phyloP scores from a whole-genome alignment of 2,797 vertebrate genomes.

The Hyperoplus lanceolatus region DNA sequence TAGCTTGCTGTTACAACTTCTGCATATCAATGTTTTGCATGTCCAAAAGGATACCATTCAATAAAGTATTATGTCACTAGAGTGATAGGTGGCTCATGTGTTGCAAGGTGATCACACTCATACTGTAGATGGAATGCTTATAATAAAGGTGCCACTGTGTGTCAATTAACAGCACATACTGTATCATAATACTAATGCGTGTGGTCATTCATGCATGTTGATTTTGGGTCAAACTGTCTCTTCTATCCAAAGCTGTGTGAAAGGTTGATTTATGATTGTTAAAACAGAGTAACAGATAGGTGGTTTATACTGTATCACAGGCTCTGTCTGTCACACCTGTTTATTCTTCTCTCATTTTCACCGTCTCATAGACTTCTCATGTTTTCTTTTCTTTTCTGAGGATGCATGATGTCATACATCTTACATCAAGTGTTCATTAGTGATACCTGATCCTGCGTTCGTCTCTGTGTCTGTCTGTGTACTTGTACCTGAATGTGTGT shows the following conservation, averaged over 20 bases:
- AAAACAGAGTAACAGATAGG: neutral
- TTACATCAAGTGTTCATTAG: slow-evolving; percentile 20
- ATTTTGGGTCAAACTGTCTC: neutral
- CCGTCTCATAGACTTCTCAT: neutral
- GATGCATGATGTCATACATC: slow-evolving; percentile 8
- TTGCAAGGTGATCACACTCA: no score
- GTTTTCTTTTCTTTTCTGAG: neutral
- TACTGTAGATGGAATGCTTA: no score
- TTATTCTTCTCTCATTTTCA: neutral
- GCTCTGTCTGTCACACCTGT: neutral
- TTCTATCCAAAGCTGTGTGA: neutral
- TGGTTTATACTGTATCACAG: neutral
- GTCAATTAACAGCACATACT: no score
- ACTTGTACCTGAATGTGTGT: neutral
- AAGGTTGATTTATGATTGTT: neutral
- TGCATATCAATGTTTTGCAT: neutral
- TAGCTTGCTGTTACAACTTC: no score
- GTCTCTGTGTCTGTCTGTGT: slow-evolving; percentile 15
- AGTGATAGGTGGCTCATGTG: no score
- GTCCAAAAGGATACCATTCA: no score
- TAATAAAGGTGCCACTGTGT: no score
- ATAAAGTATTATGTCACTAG: no score
- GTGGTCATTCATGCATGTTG: neutral
- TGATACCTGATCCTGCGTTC: neutral
- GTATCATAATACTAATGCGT: no score